phyloP scores from a whole-genome alignment of 2,888 invertebrate species.

The Xestobium rufovillosum region DNA sequence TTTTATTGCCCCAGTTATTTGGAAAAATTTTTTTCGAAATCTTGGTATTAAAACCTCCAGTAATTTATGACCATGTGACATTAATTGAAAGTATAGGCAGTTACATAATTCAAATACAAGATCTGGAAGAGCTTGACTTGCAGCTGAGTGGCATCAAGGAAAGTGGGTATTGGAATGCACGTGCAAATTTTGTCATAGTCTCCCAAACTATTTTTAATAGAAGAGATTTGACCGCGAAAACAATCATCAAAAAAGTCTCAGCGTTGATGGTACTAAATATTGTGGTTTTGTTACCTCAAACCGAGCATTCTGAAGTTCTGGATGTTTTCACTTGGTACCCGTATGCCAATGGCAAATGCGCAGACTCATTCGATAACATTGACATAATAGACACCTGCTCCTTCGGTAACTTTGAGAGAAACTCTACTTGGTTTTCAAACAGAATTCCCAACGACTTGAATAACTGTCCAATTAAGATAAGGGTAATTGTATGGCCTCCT shows the following conservation, averaged over 20 bases:
- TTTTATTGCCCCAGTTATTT: too few relatives aligned
- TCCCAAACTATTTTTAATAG: conserved; percentile 8
- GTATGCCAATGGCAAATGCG: conserved; percentile 10
- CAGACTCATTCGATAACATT: conserved; percentile 8
- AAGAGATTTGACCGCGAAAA: background rate
- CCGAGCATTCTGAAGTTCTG: too few relatives aligned
- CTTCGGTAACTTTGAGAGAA: conserved; percentile 7
- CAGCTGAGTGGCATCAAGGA: too few relatives aligned
- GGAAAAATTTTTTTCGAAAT: too few relatives aligned
- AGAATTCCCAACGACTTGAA: conserved; percentile 22
- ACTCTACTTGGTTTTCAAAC: conserved; percentile 14
- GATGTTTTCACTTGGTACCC: too few relatives aligned
- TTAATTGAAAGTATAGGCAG: too few relatives aligned
- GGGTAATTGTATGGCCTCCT: conserved; percentile 22
- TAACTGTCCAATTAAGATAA: conserved; percentile 21
- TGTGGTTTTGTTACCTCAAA: conserved; percentile 13
- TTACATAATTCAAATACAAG: too few relatives aligned
- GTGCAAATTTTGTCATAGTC: conserved; percentile 17
- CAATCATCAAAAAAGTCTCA: conserved; percentile 11
- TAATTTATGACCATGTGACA: too few relatives aligned
- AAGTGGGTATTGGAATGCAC: conserved; percentile 19
- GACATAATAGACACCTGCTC: conserved; percentile 13
- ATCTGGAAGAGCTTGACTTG: too few relatives aligned
- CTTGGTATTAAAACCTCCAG: too few relatives aligned
- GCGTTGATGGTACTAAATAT: conserved; percentile 9